Base-by-base conservation (phyloP, 1,140 invertebrate species). In the Anoplolepis gracilipes region DNA sequence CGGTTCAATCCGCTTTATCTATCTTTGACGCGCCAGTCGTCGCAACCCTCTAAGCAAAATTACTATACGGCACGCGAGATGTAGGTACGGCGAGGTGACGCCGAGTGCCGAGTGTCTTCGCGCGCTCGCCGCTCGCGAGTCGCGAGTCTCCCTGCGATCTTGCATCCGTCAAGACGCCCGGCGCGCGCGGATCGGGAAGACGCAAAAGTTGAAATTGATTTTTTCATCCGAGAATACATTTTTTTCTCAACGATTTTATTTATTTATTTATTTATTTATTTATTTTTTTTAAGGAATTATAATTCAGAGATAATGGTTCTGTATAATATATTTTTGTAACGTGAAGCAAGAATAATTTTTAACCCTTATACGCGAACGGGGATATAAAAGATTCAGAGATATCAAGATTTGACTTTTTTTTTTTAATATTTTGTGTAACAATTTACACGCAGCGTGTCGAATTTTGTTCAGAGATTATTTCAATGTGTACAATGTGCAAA, bases 381-480 rank as follows among this genome's bases (percentile, higher is more conserved):
- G 7, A n/a, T 36, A 36, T 7, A 10, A 53, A 19, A 19, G 5
- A 13, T 6, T n/a, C n/a, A n/a, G n/a, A n/a, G n/a, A n/a, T n/a
- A n/a, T n/a, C n/a, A 19, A 55, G 19, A 55, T 55, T 55, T 55
- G 42, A 46, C 49, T 36, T 36, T 5, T 36, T 5, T 7, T 36
- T 4, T 36, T 36, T 36, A 7, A 36, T 7, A 36, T 36, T 36
- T 36, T 6, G 3, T 7, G 36, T 36, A 7, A 36, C 36, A 36
- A 7, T 36, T 36, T 36, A 4, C 8, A 13, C n/a, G n/a, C n/a
- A 2, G 19, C n/a, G 53, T 22, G n/a, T 11, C 81, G 61, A 82
- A 84, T 90, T 88, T 86, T 86, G 87, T 72, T 86, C 87, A 70
- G 85, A 87, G 76, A 70, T 86, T 69, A 61, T 59, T 55, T 33